Evolutionary conservation across 2,888 invertebrate species (phyloP).

Genomic region (Malthinus seriepunctatus): DNA sequence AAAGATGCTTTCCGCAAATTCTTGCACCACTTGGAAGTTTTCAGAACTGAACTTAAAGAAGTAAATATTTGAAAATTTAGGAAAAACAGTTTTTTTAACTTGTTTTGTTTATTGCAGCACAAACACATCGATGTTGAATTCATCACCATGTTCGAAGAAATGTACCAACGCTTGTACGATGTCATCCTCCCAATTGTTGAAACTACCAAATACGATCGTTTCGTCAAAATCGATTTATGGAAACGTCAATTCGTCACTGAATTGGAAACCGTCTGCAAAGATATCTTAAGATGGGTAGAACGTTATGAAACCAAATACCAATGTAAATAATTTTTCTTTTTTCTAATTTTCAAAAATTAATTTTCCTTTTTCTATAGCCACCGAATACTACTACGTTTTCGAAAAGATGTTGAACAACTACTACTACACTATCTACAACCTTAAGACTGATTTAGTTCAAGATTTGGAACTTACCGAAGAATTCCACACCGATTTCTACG

Average conservation of each 20-base stretch:
- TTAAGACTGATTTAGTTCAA: not conserved
- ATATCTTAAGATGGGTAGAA: not conserved
- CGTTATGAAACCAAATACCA: slow-evolving; percentile 2
- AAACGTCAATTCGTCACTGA: slow-evolving; percentile 3
- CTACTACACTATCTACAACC: not conserved
- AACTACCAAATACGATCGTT: not conserved
- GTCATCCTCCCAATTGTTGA: not conserved
- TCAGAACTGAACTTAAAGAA: not conserved
- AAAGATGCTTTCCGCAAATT: not conserved
- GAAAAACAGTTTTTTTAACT: not conserved
- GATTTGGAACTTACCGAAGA: not conserved
- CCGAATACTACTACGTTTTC: not conserved
- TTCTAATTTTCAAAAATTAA: no score
- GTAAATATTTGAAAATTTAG: not conserved
- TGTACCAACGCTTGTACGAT: not conserved
- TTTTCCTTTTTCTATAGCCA: not conserved
- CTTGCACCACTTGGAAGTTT: not conserved
- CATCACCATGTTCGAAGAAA: not conserved
- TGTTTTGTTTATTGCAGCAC: not conserved
- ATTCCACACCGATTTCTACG: no score
- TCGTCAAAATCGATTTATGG: not conserved
- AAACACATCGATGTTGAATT: not conserved
- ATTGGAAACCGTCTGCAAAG: not conserved
- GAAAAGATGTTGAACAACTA: not conserved
- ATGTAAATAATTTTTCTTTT: not conserved